Conservation (phyloP, 2,113 vertebrate genomes). For the Tragelaphus imberbis region DNA sequence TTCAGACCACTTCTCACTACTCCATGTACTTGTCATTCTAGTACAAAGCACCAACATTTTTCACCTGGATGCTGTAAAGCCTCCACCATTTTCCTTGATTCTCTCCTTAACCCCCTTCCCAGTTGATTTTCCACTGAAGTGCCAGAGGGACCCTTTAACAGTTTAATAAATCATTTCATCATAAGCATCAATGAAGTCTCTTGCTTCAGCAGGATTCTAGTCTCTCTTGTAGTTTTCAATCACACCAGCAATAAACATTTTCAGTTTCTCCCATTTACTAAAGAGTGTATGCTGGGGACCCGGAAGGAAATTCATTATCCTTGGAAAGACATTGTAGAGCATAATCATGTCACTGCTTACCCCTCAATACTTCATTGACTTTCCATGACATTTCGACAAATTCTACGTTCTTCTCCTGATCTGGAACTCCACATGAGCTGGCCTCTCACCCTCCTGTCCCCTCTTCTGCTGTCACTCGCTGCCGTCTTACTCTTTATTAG, state of each 20-base stretch:
- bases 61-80: background rate
- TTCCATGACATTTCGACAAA: background rate
- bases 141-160: background rate
- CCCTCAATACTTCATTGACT: background rate
- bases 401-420: background rate
- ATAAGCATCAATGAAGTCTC: too few relatives aligned
- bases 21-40: background rate
- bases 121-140: background rate
- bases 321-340: too few relatives aligned
- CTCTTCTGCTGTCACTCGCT: background rate
- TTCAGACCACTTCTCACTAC: background rate
- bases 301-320: too few relatives aligned
- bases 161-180: background rate
- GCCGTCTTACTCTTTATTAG: background rate
- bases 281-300: too few relatives aligned
- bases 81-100: background rate
- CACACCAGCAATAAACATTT: too few relatives aligned
- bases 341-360: background rate
- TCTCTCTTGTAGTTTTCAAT: too few relatives aligned
- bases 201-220: too few relatives aligned
- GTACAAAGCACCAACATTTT: background rate
- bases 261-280: too few relatives aligned
- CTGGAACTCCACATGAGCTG: background rate
- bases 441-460: accelerated
- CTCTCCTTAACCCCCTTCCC: background rate